Conservation (phyloP, 2,113 vertebrate species). For the Calyptomena viridis region DNA sequence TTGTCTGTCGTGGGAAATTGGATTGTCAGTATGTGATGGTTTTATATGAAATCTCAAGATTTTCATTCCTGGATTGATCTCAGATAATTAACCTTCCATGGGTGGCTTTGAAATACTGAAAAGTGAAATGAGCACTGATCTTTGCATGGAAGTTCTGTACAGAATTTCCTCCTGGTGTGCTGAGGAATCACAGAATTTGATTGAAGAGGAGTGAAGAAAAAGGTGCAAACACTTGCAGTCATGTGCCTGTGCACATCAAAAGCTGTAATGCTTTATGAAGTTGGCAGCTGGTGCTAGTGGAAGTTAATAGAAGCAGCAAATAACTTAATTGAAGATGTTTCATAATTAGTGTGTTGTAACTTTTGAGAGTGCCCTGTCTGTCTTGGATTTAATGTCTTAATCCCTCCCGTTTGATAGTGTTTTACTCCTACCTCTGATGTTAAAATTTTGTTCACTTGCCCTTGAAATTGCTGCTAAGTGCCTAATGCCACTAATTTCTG, state of each 20-base stretch:
- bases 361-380: constrained; percentile 13
- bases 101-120: neutral
- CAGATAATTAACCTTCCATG: neutral
- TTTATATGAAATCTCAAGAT: neutral
- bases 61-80: neutral
- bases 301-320: constrained; percentile 59
- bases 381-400: constrained; percentile 48
- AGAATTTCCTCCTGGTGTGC: neutral
- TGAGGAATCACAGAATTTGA: neutral
- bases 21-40: neutral
- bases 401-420: constrained; percentile 35
- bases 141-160: neutral
- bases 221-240: neutral
- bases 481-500: neutral
- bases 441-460: neutral
- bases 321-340: constrained; percentile 64
- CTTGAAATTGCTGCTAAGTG: neutral
- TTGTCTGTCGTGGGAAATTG: neutral
- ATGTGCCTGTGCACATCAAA: neutral
- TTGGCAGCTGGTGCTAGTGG: constrained; percentile 48
- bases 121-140: neutral
- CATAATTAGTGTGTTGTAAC: constrained; percentile 59
- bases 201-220: neutral
- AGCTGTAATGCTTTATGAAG: constrained; percentile 1
- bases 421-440: neutral